Percentiles rank a stretch among this genome's conserved stretches.
phyloP scores from a whole-genome alignment of 2,797 vertebrate genomes.

The Glossophaga mutica region DNA sequence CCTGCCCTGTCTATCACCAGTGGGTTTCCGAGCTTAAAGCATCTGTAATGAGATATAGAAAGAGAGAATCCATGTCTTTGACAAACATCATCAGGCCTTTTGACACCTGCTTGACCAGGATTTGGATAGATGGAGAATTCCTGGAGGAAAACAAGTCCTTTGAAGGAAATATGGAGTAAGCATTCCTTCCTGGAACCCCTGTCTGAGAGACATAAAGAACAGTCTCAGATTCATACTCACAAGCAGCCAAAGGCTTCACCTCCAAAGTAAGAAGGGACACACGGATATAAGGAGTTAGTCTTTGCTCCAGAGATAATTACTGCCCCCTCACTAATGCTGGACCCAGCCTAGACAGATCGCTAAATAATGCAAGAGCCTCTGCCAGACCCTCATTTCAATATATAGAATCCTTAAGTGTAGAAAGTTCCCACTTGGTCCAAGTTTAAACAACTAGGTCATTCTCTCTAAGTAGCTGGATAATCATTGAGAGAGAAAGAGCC shows the following conservation, averaged over 20 bases:
- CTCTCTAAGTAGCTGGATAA: background rate
- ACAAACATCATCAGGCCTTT: background rate
- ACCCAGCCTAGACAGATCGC: background rate
- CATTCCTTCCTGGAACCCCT: background rate
- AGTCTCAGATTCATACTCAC: background rate
- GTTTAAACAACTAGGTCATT: background rate
- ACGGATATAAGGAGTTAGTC: background rate
- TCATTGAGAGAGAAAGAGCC: background rate
- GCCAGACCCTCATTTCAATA: background rate
- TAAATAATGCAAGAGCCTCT: background rate
- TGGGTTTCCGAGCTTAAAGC: slow-evolving; percentile 60
- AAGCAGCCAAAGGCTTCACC: background rate
- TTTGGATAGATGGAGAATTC: slow-evolving; percentile 27
- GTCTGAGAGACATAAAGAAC: background rate
- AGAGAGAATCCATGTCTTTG: background rate
- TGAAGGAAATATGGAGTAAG: slow-evolving; percentile 40
- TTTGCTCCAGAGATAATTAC: background rate
- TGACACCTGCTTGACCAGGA: background rate
- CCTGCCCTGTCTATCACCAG: slow-evolving; percentile 61
- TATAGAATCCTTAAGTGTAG: background rate
- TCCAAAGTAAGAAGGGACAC: background rate
- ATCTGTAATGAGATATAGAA: slow-evolving; percentile 22
- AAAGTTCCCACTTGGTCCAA: background rate
- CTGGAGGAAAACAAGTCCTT: background rate
- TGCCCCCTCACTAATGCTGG: background rate